These are phyloP conservation scores for Epinephelus lanceolatus DNA, from an alignment of 2,113 vertebrate genomes.

Conservation along the genomic window DNA sequence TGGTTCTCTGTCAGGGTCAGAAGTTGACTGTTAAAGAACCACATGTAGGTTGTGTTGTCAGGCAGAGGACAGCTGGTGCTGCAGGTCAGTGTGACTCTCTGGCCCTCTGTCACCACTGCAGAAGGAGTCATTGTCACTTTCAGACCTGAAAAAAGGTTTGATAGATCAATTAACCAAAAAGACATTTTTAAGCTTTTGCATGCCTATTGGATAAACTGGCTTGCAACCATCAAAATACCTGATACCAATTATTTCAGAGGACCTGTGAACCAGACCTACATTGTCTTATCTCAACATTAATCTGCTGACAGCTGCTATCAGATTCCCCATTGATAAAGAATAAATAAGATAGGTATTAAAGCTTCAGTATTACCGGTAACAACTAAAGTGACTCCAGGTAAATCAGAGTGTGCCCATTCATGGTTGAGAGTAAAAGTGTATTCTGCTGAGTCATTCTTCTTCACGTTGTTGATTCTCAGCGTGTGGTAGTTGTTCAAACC, in stretches of 20 bases:
- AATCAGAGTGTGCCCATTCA: neutral
- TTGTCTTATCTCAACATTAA: no score
- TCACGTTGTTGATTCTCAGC: slow-evolving; percentile 27
- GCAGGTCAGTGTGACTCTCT: slow-evolving; percentile 51
- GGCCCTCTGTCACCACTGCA: slow-evolving; percentile 31
- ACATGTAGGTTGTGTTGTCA: slow-evolving; percentile 6
- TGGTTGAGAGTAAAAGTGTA: neutral
- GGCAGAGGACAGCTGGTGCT: slow-evolving; percentile 2
- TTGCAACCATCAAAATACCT: neutral
- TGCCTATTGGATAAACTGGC: neutral
- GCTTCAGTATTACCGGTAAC: slow-evolving; percentile 24
- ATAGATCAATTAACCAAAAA: neutral
- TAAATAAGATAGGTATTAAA: no score
- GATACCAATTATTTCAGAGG: neutral
- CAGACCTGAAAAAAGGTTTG: slow-evolving; percentile 23
- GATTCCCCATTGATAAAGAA: no score
- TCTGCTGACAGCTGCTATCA: no score
- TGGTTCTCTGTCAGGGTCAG: neutral
- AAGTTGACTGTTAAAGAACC: neutral
- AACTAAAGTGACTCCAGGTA: slow-evolving; percentile 10
- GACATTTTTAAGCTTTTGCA: no score
- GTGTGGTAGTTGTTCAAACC: fast-evolving
- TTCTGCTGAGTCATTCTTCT: slow-evolving; percentile 11
- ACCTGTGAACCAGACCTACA: neutral
- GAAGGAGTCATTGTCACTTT: slow-evolving; percentile 20